Percentiles rank a stretch among this genome's conserved stretches.
Conservation (phyloP, 2,888 invertebrate species). For the Scotopteryx bipunctaria region DNA sequence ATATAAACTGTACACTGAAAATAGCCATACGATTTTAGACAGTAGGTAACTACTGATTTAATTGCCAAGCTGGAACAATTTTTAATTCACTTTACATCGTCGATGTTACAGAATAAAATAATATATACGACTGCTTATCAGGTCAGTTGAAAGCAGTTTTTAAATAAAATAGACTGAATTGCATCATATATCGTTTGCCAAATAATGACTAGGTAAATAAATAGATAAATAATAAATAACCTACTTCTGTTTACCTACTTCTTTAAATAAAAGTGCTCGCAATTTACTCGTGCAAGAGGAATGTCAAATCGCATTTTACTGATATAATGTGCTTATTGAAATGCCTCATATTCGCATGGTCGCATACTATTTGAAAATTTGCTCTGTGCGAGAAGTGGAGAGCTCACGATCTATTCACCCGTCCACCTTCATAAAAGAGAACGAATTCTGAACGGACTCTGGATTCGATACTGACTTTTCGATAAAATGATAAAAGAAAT, state of each 20-base stretch:
- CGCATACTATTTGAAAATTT: constrained; percentile 19
- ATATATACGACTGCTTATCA: no score
- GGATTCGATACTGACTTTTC: constrained; percentile 16
- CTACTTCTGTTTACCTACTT: no score
- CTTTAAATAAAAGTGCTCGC: constrained; percentile 3
- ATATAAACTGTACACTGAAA: neutral
- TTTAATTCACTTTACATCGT: no score
- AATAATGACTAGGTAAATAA: no score
- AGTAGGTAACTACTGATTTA: no score
- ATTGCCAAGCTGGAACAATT: no score
- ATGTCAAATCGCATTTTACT: constrained; percentile 19
- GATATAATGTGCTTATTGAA: constrained; percentile 20
- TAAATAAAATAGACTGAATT: no score
- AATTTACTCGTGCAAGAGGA: constrained; percentile 12
- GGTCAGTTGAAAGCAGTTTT: no score
- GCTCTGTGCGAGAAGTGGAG: constrained; percentile 6
- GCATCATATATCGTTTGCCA: no score
- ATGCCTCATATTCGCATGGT: constrained; percentile 13
- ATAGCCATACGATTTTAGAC: neutral
- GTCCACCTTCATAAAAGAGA: constrained; percentile 2
- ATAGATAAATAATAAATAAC: no score
- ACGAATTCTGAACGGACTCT: neutral
- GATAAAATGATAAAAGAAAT: constrained; percentile 27
- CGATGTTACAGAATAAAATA: no score
- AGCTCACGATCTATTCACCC: constrained; percentile 9